Evolutionary conservation across 2,113 vertebrate species (phyloP).

Genomic region (Morone chrysops): DNA sequence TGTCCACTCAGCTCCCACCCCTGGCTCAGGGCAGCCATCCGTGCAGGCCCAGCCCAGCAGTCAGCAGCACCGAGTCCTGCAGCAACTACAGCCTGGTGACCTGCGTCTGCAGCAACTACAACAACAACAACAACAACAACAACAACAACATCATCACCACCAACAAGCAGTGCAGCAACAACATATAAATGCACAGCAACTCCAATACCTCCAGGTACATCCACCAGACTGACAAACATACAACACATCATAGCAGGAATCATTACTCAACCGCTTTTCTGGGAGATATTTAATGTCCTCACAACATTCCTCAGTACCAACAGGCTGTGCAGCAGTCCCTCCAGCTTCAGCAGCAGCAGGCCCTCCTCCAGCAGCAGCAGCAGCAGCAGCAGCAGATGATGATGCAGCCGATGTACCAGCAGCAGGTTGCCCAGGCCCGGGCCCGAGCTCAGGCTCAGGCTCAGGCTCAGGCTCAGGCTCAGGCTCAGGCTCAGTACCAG

Average conservation of each 20-base stretch:
- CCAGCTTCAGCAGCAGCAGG: slow-evolving; percentile 85
- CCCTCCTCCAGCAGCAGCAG: slow-evolving; percentile 84
- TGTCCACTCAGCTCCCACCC: slow-evolving; percentile 73
- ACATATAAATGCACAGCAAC: slow-evolving; percentile 86
- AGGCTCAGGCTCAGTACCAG: slow-evolving; percentile 75
- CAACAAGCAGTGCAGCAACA: slow-evolving; percentile 89
- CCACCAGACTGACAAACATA: too few species aligned
- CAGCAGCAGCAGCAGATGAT: slow-evolving; percentile 92
- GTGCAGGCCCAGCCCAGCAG: slow-evolving; percentile 78
- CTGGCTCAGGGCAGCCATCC: slow-evolving; percentile 81
- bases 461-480: slow-evolving; percentile 68
- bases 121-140: slow-evolving; percentile 83
- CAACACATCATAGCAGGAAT: background rate
- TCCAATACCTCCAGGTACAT: slow-evolving; percentile 89
- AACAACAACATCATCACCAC: slow-evolving; percentile 63
- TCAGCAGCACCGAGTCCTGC: slow-evolving; percentile 91
- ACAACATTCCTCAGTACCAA: slow-evolving; percentile 82
- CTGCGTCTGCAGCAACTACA: slow-evolving; percentile 93
- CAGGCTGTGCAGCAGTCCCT: slow-evolving; percentile 89
- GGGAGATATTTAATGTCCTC: background rate
- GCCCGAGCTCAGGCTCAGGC: slow-evolving; percentile 72
- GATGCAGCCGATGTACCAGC: slow-evolving; percentile 90
- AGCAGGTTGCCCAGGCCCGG: slow-evolving; percentile 81
- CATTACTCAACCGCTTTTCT: too few species aligned
- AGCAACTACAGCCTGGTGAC: slow-evolving; percentile 96